phyloP scores from a whole-genome alignment of 2,888 invertebrate species.

The Acanthococcus lagerstroemiae region DNA sequence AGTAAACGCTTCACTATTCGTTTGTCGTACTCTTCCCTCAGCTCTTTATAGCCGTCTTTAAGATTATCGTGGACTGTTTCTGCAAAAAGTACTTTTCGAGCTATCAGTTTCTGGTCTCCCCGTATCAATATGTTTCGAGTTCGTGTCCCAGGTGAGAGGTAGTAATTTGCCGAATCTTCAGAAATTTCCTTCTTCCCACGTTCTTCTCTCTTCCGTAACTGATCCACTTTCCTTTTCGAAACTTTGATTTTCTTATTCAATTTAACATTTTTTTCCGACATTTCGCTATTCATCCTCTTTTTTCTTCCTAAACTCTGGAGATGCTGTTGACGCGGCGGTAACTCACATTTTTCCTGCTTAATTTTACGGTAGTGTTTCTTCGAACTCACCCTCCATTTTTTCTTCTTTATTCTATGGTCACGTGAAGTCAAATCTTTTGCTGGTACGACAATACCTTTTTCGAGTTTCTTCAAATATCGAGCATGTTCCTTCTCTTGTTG shows the following conservation, averaged over 20 bases:
- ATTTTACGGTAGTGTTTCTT: too few species aligned
- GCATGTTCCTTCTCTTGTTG: conserved; percentile 18
- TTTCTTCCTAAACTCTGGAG: neutral
- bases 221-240: neutral
- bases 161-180: too few species aligned
- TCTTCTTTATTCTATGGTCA: too few species aligned
- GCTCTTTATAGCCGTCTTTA: neutral
- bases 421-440: too few species aligned
- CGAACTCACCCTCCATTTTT: too few species aligned
- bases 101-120: neutral
- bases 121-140: neutral
- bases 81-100: neutral
- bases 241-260: neutral
- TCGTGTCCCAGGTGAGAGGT: neutral
- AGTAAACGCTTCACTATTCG: neutral
- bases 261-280: neutral
- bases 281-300: neutral
- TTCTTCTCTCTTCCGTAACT: neutral
- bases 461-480: too few species aligned
- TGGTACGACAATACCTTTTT: too few species aligned
- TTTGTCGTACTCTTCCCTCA: neutral
- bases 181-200: neutral
- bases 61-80: neutral
- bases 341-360: too few species aligned
- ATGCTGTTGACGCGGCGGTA: too few species aligned